These are phyloP conservation scores for Cyprinus carpio DNA, from an alignment of 2,113 vertebrate species.

Conservation along the genomic window DNA sequence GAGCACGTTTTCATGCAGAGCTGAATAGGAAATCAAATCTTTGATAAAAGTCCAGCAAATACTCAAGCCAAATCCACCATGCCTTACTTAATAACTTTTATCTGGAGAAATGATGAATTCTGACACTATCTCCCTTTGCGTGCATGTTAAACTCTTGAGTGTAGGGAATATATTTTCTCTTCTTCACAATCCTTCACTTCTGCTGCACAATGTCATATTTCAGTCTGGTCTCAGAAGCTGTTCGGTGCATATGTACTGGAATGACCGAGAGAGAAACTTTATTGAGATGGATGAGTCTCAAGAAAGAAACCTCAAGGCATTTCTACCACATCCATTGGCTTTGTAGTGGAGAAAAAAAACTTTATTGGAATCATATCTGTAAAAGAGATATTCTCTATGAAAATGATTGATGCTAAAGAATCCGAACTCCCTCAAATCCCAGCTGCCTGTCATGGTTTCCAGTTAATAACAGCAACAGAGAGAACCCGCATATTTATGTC, in stretches of 20 bases:
- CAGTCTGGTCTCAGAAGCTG: background rate
- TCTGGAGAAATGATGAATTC: slow-evolving; percentile 5
- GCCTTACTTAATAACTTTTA: background rate
- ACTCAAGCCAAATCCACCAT: background rate
- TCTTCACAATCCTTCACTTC: background rate
- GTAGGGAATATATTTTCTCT: background rate
- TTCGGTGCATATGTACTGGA: slow-evolving; percentile 16
- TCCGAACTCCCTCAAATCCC: background rate
- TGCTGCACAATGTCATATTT: background rate
- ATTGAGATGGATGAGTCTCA: slow-evolving; percentile 42
- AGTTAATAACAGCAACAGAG: background rate
- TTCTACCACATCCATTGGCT: slow-evolving; percentile 40
- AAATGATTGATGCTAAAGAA: slow-evolving; percentile 29
- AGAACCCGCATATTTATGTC: background rate
- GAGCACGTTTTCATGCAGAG: no score
- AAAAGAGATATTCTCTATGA: slow-evolving; percentile 40
- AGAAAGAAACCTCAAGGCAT: slow-evolving; percentile 43
- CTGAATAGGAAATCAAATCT: slow-evolving; percentile 8
- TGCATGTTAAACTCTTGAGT: background rate
- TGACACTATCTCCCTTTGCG: background rate
- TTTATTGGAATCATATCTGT: slow-evolving; percentile 38
- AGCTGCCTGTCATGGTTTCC: background rate
- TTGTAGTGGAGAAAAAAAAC: slow-evolving; percentile 30
- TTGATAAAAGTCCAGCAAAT: background rate
- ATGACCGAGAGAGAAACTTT: slow-evolving; percentile 27